phyloP scores from a whole-genome alignment of 2,888 invertebrate genomes.

The Synanthedon myopaeformis region DNA sequence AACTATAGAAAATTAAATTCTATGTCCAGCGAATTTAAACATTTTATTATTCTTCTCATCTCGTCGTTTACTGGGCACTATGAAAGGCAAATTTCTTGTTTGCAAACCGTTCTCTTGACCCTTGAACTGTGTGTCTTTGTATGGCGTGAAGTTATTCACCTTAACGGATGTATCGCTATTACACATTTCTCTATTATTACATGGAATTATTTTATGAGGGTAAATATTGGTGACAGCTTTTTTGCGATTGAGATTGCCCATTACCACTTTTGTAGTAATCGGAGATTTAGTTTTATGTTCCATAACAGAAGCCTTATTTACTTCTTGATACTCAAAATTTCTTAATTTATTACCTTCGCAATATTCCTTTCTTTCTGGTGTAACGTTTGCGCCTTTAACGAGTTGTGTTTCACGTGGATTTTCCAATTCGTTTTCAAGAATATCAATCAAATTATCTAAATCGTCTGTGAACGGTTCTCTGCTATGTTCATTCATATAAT shows the following conservation, averaged over 20 bases:
- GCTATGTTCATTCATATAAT: constrained; percentile 19
- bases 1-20: constrained; percentile 12
- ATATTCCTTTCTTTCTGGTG: constrained; percentile 11
- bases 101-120: constrained; percentile 9
- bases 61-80: constrained; percentile 23
- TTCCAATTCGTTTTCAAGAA: constrained; percentile 50
- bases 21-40: constrained; percentile 53
- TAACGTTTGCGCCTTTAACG: constrained; percentile 3
- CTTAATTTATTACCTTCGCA: constrained; percentile 14
- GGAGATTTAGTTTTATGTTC: constrained; percentile 14
- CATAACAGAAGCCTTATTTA: constrained; percentile 8
- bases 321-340: constrained; percentile 14
- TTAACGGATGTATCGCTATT: background rate
- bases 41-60: constrained; percentile 49
- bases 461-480: constrained; percentile 31
- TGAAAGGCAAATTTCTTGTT: constrained; percentile 23
- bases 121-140: background rate
- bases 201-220: constrained; percentile 22
- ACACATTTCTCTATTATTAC: constrained; percentile 7
- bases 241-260: constrained; percentile 30
- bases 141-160: background rate
- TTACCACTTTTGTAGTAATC: constrained; percentile 27
- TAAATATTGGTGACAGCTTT: constrained; percentile 32
- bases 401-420: constrained; percentile 22
- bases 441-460: constrained; percentile 47